Base-by-base conservation (phyloP, 2,113 vertebrate species). In the Neodon shergylaensis region DNA sequence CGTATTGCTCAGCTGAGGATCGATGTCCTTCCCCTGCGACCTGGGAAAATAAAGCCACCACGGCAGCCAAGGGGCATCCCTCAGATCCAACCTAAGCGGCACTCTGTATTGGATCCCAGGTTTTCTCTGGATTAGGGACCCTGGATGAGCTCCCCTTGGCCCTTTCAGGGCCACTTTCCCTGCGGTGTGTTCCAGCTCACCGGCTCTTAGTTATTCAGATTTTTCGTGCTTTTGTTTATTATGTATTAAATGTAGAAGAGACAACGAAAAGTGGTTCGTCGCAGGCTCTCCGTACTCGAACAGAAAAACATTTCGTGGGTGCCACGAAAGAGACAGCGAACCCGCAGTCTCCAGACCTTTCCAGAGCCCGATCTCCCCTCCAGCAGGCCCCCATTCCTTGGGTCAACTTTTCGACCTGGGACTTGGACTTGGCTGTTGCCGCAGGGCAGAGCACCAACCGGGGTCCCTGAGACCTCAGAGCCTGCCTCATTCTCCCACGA, bases 261-360 rank as follows among this genome's bases (percentile, higher is more conserved):
- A 36, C 66, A 95, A 95, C 92, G 92, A 90, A 94, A 95, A 94
- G 74, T 52, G 88, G 61, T 5, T 68, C 24, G 0, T 42, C 85
- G 24, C 88, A 2, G 73, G 4, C 77, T 92, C 88, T 85, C 36
- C 36, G 65, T 63, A 14, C 74, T 90, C 9, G 31, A 73, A 81
- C 13, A 3, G 74, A 36, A 49, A 70, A 65, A 77, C 94, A 42
- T 52, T 33, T 81, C 28, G 90, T 21, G 5, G 85, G 21, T 85
- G 1, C 58, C 22, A 76, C 26, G 4, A 58, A 70, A 2, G 24
- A 49, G 82, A 39, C 74, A 24, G 42, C 6, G 78, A 31, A 44
- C 3, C 11, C 42, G 81, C 21, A 58, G 54, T 22, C 85, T 24
- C 39, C 54, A 5, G 70, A 17, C 31, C 90, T 88, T 36, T 16